Conservation (phyloP, 2,888 invertebrate species). For the Epiblema foenella region DNA sequence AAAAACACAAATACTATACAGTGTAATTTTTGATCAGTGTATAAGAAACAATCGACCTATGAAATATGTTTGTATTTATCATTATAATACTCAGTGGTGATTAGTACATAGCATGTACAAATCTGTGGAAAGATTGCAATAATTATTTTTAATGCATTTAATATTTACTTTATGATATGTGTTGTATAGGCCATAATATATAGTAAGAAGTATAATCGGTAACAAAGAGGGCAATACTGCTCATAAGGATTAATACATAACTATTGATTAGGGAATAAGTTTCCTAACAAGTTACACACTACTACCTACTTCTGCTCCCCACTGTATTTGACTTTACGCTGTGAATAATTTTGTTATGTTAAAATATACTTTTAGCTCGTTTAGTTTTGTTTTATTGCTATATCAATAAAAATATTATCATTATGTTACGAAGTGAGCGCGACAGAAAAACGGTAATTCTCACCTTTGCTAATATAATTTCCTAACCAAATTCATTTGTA, state of each 20-base stretch:
- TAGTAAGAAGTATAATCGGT: not conserved
- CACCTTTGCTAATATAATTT: not conserved
- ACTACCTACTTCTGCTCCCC: not conserved
- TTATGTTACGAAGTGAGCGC: not conserved
- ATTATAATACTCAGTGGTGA: not conserved
- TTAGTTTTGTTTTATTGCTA: not conserved
- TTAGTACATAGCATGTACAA: not conserved
- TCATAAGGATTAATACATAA: too few relatives aligned
- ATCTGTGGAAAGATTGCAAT: not conserved
- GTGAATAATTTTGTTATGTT: not conserved
- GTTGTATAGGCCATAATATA: too few relatives aligned
- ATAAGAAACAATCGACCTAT: not conserved
- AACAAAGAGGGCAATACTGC: not conserved
- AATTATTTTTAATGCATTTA: conserved; percentile 3
- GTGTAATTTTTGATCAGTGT: not conserved
- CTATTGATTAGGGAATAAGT: too few relatives aligned
- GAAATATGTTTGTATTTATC: not conserved
- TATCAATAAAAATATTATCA: not conserved
- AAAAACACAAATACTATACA: too few relatives aligned
- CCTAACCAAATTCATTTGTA: not conserved
- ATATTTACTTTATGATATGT: not conserved
- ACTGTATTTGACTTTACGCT: not conserved
- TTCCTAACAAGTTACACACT: too few relatives aligned
- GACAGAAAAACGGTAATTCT: not conserved
- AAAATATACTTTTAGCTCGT: not conserved